Evolutionary conservation across 1,140 invertebrate genomes (phyloP), one percentile per base, ranked within the genome.

Genomic region (Paraescarpia echinospica): DNA sequence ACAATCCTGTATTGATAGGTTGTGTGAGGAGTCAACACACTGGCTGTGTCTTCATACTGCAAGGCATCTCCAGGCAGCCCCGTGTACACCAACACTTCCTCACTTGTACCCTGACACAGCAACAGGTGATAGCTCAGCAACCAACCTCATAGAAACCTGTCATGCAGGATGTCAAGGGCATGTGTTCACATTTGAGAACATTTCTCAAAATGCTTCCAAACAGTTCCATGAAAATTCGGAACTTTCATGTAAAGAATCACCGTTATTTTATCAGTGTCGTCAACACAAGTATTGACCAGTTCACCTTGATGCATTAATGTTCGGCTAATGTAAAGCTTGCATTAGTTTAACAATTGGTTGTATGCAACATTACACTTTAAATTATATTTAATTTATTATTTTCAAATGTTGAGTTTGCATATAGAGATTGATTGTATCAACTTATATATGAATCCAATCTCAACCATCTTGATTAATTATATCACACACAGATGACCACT

Each of bases 1-100:
- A 93, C 93, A 0, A 96, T 92, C 33, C 95, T 93, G 92, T 96
- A 96, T 89, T 94, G 93, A 93, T 96, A 96, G 12, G 92, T 93
- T 22, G 94, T 94, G 91, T 94, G 95, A 12, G 95, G 95, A 27
- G 93, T 93, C 92, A 96, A 92, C 5, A 93, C 93, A 1, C 93
- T 93, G 12, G 94, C 94, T n/a, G 94, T 93, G 93, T 96, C 95
- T 0, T 95, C 92, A 93, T 94, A 95, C 34, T 91, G 88, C 59
- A 92, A n/a, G 14, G 92, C 91, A 0, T 93, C 93, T 48, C 93
- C 91, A n/a, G 95, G 93, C 59, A 92, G 91, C 31, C 91, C 90
- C 2, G 35, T 91, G 31, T 51, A n/a, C n/a, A 92, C 92, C 33
- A 90, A 31, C 33, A 90, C 8, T 33, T 90, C 90, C 34, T 90